Base-by-base conservation (phyloP, 1,140 invertebrate genomes). In the Drosophila ogumai region DNA sequence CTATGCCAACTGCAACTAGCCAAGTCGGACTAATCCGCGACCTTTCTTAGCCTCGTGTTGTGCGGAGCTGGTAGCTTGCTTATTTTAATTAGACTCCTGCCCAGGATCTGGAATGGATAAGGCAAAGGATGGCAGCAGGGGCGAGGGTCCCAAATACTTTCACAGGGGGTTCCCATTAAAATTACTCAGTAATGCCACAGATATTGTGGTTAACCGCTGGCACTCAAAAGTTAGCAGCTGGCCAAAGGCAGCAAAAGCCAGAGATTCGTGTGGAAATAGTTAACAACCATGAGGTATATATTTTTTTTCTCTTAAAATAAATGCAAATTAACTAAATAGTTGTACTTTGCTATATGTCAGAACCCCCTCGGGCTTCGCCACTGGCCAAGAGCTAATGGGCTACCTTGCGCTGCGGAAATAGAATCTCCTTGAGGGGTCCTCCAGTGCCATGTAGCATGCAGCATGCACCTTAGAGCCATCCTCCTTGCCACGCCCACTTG, bases 381-480 rank as follows among this genome's bases (percentile, higher is more conserved):
- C 50, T 71, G 40, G 57, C 43, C 69, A 66, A 75, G 55, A 61
- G 65, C 67, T 69, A 76, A 88, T 87, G 64, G 68, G 76, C 72
- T 87, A 60, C 84, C 65, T 80, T 80, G 76, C 80, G 80, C 61
- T 74, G 76, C 80, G 84, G 84, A 87, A 87, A 87, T 87, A 87
- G 84, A 85, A 88, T 77, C 80, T 88, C 69, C 84, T 87, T 74
- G 76, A 88, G 76, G 40, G 60, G 41, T 66, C 72, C 54, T 60
- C 34, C 34, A 44, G 58, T 22, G 43, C 22, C 41, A 25, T 25
- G 59, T 32, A 7, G 13, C 58, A 8, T 22, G 52, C 34, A 55
- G 19, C 52, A 38, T 38, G 34, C 52, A 55, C 52, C 52, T n/a
- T 9, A 55, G 34, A 54, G 32, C 52, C 57, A 9, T 13, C 22